A percentile compares a stretch with the other conserved stretches of the same genome.
Conservation (phyloP, 1,140 invertebrate genomes). For the Eueides isabella region DNA sequence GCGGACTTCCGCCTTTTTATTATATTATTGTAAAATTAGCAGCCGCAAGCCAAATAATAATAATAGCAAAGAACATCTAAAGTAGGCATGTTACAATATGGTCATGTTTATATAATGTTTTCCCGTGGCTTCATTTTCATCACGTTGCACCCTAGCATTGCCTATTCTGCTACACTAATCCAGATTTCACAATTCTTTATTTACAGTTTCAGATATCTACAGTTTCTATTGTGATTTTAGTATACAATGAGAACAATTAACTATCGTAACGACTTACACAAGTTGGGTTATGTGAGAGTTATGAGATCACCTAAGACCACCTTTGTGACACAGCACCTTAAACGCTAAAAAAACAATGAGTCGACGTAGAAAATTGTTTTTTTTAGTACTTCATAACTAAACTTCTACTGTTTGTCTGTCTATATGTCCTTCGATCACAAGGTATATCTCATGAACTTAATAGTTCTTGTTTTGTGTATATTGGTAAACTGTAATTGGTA, state of each 20-base stretch:
- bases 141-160: too few species aligned
- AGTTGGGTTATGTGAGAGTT: conserved; percentile 15
- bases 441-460: too few species aligned
- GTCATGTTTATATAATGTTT: too few species aligned
- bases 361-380: too few species aligned
- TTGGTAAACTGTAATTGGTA: too few species aligned
- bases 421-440: too few species aligned
- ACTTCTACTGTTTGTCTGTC: too few species aligned
- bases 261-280: conserved; percentile 42
- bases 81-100: background rate
- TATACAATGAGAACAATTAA: conserved; percentile 17
- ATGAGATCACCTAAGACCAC: background rate
- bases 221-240: conserved; percentile 5
- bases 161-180: too few species aligned
- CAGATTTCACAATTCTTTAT: background rate
- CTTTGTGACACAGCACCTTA: background rate
- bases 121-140: too few species aligned
- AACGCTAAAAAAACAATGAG: too few species aligned
- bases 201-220: background rate
- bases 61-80: background rate
- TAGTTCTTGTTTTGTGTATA: too few species aligned
- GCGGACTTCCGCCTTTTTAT: background rate
- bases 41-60: background rate
- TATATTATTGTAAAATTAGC: background rate
- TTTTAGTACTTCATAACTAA: too few species aligned